These are phyloP conservation scores for Schrankia costaestrigalis DNA, from an alignment of 2,888 invertebrate genomes.

Conservation along the genomic window DNA sequence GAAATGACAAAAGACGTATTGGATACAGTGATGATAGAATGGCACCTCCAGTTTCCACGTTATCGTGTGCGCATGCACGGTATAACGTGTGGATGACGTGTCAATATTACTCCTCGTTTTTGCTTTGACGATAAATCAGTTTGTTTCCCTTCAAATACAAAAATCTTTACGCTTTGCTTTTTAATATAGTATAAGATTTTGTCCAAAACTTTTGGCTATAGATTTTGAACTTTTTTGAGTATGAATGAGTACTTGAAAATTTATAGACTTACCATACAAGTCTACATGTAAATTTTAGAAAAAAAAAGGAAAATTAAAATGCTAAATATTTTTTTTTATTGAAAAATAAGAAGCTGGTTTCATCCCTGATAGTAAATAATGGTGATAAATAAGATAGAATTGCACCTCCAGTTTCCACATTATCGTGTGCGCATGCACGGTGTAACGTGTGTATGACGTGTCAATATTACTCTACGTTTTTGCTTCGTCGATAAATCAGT, in stretches of 20 bases:
- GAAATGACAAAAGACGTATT: slow-evolving; percentile 62
- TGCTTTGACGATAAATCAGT: slow-evolving; percentile 29
- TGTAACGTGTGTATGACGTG: no score
- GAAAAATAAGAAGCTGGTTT: no score
- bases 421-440: slow-evolving; percentile 15
- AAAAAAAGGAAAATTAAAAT: no score
- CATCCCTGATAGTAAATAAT: no score
- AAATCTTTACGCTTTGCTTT: slow-evolving; percentile 2
- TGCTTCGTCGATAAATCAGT: slow-evolving; percentile 28
- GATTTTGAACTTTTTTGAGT: no score
- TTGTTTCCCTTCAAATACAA: slow-evolving; percentile 12
- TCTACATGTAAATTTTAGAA: no score
- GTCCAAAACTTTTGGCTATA: no score
- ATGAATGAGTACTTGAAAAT: no score
- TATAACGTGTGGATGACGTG: no score
- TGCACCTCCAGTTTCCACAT: slow-evolving; percentile 20
- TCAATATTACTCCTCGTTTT: slow-evolving; percentile 27
- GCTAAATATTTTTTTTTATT: no score
- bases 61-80: slow-evolving; percentile 15
- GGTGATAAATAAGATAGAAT: slow-evolving; percentile 42
- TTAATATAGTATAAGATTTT: no score
- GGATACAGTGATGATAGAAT: slow-evolving; percentile 42
- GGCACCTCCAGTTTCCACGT: slow-evolving; percentile 20
- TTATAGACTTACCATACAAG: no score
- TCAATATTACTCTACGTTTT: slow-evolving; percentile 27